Percentiles rank a stretch among this genome's conserved stretches.
phyloP scores from a whole-genome alignment of 1,140 invertebrate species.

The Philotrypesis tridentata region DNA sequence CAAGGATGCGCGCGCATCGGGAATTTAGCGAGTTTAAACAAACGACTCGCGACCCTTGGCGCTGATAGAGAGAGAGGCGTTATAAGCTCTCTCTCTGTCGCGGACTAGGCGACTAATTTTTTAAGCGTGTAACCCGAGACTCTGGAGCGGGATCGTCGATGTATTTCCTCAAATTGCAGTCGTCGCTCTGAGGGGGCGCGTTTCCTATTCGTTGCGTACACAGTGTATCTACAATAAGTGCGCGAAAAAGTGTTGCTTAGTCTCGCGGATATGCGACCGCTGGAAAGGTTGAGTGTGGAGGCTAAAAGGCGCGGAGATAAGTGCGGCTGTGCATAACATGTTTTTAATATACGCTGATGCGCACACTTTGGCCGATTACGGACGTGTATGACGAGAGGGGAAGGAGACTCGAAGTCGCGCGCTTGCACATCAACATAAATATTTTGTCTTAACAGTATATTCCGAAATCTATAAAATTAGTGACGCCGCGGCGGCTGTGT shows the following conservation, averaged over 20 bases:
- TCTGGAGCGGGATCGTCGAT: not conserved
- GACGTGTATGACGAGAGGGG: too few species aligned
- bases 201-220: not conserved
- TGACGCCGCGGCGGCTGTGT: not conserved
- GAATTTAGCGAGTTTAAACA: slow-evolving; percentile 71
- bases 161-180: too few species aligned
- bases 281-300: too few species aligned
- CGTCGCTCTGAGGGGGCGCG: too few species aligned
- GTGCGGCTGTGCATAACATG: not conserved
- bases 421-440: slow-evolving; percentile 3
- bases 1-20: slow-evolving; percentile 71
- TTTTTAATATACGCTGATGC: slow-evolving; percentile 20
- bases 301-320: not conserved
- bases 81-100: slow-evolving; percentile 46
- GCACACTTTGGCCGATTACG: slow-evolving; percentile 10
- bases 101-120: not conserved
- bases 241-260: not conserved
- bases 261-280: not conserved
- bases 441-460: slow-evolving; percentile 36
- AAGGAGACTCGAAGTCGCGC: not conserved
- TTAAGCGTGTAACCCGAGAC: not conserved
- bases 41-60: too few species aligned
- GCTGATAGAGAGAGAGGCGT: too few species aligned
- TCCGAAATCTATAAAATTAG: slow-evolving; percentile 44
- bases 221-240: not conserved